Evolutionary conservation across 2,113 vertebrate genomes (phyloP), one percentile per base, ranked within the genome.

Genomic region (Rhabdomys dilectus): DNA sequence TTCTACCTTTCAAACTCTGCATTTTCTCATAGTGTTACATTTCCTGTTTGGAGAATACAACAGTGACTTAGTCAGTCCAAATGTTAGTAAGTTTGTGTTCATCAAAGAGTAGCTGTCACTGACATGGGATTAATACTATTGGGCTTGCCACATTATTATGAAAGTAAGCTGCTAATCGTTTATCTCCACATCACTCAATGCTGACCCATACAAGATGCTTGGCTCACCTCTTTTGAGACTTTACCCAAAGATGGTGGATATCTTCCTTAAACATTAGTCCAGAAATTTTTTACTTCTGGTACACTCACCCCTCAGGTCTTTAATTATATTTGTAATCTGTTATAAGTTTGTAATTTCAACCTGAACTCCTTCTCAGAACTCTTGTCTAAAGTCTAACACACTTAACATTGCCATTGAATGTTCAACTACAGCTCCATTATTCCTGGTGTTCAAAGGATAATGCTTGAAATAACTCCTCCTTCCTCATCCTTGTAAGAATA

Each of bases 141-240:
- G 17, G 2, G 16, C 24, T 36, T 86, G 62, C 1, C 21, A 68
- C 7, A 26, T 76, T 42, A 39, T 42, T 86, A 31, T 13, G 9
- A 76, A 70, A 77, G 5, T 22, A 51, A 75, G 22, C 75, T 91
- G 24, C 34, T 89, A 78, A 96, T 80, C 72, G 56, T 45, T 42
- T 53, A 45, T 58, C 24, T 91, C 34, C 2, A 15, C 4, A 17
- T 21, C 39, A 24, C n/a, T 77, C 17, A 34, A 0, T 29, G 39
- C 13, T 80, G 62, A 91, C 51, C 5, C 26, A 60, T 62, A 22
- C 12, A 75, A 89, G 70, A 75, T 22, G 21, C 56, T 42, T 70
- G 42, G 48, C 36, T 91, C 93, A 94, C 19, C 45, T 62, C 77
- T 92, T 85, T 91, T 39, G 17, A 91, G 82, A 91, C 29, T 3